These are phyloP conservation scores for Euphonia xanthogaster DNA, from an alignment of 2,797 vertebrate species.

Conservation along the genomic window DNA sequence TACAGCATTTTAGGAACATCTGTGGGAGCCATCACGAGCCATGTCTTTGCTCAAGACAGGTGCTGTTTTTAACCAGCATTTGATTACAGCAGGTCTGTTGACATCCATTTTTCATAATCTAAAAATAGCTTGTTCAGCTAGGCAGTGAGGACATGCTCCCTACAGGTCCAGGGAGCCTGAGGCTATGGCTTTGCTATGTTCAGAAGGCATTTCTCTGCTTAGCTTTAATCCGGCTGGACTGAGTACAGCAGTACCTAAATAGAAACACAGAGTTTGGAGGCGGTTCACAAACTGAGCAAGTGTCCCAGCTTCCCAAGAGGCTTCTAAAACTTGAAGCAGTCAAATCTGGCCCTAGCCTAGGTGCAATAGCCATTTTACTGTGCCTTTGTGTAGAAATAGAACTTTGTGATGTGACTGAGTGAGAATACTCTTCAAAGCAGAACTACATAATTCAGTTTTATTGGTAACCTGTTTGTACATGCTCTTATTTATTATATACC, in stretches of 20 bases:
- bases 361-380: not conserved
- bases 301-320: not conserved
- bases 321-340: not conserved
- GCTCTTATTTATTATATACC: not conserved
- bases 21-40: not conserved
- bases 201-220: not conserved
- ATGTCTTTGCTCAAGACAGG: not conserved
- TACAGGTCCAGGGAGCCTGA: not conserved
- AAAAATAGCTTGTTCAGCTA: not conserved
- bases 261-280: not conserved
- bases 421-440: not conserved
- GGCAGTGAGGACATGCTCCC: not conserved
- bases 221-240: not conserved
- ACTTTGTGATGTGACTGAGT: not conserved
- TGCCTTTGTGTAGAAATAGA: accelerated
- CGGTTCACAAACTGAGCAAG: not conserved
- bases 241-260: not conserved
- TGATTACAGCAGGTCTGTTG: not conserved
- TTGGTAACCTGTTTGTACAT: not conserved
- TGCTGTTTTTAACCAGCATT: not conserved
- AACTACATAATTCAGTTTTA: not conserved
- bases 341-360: not conserved
- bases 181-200: not conserved
- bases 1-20: not conserved
- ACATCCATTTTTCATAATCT: not conserved